Percentiles rank a stretch among this genome's conserved stretches.
Evolutionary conservation across 2,888 invertebrate species (phyloP).

Genomic region (Parthenolecanium corni): DNA sequence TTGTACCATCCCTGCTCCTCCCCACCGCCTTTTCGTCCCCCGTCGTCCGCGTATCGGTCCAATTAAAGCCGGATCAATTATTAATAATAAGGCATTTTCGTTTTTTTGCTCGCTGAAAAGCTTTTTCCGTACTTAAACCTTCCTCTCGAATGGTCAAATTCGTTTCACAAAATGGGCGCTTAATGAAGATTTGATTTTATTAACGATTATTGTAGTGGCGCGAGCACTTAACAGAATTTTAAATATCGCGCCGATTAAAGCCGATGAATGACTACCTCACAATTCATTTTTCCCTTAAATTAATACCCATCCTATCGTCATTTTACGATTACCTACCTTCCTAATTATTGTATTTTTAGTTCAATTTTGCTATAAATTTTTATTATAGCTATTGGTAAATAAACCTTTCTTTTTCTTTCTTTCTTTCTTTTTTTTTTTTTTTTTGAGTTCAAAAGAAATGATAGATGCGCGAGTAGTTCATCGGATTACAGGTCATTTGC

Average conservation of each 20-base stretch:
- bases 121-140: conserved; percentile 20
- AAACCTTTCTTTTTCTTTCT: too few relatives aligned
- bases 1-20: conserved; percentile 13
- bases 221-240: conserved; percentile 23
- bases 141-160: conserved; percentile 27
- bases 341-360: background rate
- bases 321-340: background rate
- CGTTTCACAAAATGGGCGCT: conserved; percentile 15
- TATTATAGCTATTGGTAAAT: too few relatives aligned
- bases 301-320: too few relatives aligned
- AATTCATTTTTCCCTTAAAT: too few relatives aligned
- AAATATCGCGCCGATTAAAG: conserved; percentile 12
- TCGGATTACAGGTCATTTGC: too few relatives aligned
- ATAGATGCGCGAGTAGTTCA: too few relatives aligned
- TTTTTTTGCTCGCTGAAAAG: conserved; percentile 13
- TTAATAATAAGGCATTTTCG: conserved; percentile 28
- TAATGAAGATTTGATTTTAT: conserved; percentile 26
- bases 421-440: too few relatives aligned
- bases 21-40: background rate
- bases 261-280: conserved; percentile 3
- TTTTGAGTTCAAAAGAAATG: too few relatives aligned
- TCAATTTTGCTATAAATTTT: background rate
- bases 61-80: conserved; percentile 29
- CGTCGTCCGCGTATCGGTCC: conserved; percentile 15
- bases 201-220: conserved; percentile 12